phyloP scores from a whole-genome alignment of 2,888 invertebrate species.

The Drosophila yooni region DNA sequence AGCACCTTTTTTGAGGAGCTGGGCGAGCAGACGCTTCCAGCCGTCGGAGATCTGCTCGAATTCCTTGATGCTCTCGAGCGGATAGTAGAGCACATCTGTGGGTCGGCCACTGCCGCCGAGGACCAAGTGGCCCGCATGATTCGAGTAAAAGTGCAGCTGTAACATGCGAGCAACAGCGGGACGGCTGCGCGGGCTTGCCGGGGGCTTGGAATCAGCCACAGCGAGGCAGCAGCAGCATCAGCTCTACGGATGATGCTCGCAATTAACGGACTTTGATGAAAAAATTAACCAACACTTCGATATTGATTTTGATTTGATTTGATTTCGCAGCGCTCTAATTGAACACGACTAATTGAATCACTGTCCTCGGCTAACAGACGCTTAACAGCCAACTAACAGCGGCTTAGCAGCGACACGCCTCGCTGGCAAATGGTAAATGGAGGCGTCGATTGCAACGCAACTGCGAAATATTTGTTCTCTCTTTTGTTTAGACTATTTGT shows the following conservation, averaged over 20 bases:
- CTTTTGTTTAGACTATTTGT: constrained; percentile 18
- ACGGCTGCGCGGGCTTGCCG: constrained; percentile 20
- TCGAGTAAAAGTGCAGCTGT: constrained; percentile 93
- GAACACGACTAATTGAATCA: constrained; percentile 37
- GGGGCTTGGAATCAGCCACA: constrained; percentile 41
- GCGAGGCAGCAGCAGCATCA: constrained; percentile 40
- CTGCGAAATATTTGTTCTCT: constrained; percentile 27
- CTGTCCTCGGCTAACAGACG: constrained; percentile 28
- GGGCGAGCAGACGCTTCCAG: constrained; percentile 91
- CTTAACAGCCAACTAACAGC: constrained; percentile 27
- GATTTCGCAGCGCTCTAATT: constrained; percentile 38
- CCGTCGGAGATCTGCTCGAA: constrained; percentile 92
- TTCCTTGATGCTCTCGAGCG: constrained; percentile 94
- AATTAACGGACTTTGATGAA: constrained; percentile 45
- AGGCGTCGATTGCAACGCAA: constrained; percentile 20
- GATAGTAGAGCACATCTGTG: constrained; percentile 87
- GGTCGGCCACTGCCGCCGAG: constrained; percentile 85
- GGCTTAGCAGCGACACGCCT: constrained; percentile 40
- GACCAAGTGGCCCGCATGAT: constrained; percentile 89
- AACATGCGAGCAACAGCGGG: constrained; percentile 87
- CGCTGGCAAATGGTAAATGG: constrained; percentile 24
- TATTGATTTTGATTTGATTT: constrained; percentile 40
- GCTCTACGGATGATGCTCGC: constrained; percentile 35
- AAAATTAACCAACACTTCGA: not conserved
- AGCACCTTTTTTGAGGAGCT: constrained; percentile 89